Evolutionary conservation across 2,888 invertebrate species (phyloP), one percentile per base, ranked within the genome.

Genomic region (Brachyptera risi): DNA sequence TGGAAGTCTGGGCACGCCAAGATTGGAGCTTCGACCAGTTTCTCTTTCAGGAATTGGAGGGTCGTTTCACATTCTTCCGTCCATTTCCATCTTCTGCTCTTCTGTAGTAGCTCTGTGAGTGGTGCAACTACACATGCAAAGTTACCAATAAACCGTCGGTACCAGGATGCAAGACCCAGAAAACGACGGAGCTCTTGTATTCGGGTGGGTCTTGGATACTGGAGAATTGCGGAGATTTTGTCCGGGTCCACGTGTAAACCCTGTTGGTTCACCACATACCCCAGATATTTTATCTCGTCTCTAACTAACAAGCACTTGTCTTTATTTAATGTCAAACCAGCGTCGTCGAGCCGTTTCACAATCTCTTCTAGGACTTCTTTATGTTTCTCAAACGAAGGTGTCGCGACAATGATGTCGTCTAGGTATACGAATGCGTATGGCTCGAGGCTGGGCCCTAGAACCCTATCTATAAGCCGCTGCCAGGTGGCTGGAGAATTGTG

Each of bases 371-470:
- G 56, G 31, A 42, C 38, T 2, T 21, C 21, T 0, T 65, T 13
- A 35, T 67, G 64, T 1, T 65, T 63, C 2, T 59, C 56, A 21
- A 67, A 67, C 0, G 63, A 38, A 27, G 2, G 38, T 9, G 7
- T 13, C 0, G 37, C 56, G 0, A 68, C 59, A 1, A 69, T 66
- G 13, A n/a, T n/a, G n/a, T n/a, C n/a, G n/a, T n/a, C n/a, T n/a
- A n/a, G n/a, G n/a, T n/a, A n/a, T n/a, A n/a, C 65, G 24, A 68
- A 68, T 1, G 66, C 66, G 37, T 63, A 13, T 15, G 67, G 67
- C 24, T 68, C 66, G 26, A 68, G 7, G 37, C 67, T 68, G 2
- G 66, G 65, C 1, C 63, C 68, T 7, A 69, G 66, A 3, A 69
- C 42, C 5, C 27, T 31, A 50, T 69, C 68, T 23, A 70, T 54